Conservation (phyloP, 2,797 vertebrate species). For the Glossophaga mutica region DNA sequence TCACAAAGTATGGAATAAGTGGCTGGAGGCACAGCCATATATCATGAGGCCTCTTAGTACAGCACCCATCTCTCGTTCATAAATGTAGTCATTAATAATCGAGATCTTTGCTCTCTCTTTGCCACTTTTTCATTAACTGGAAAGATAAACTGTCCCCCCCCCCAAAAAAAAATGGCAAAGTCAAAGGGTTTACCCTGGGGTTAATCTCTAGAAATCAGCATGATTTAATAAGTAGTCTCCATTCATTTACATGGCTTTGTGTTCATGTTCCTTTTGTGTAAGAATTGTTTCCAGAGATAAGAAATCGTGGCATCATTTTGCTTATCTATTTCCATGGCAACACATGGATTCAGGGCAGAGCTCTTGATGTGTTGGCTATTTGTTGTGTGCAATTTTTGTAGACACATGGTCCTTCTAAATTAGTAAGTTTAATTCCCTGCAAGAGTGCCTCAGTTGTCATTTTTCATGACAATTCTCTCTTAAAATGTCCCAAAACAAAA, state of each 20-base stretch:
- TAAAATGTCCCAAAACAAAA: background rate
- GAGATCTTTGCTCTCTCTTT: background rate
- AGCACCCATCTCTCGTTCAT: background rate
- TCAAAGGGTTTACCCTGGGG: background rate
- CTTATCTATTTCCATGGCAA: conserved; percentile 56
- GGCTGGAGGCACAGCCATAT: background rate
- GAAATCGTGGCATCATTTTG: background rate
- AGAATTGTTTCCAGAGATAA: conserved; percentile 6
- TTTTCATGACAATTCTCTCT: background rate
- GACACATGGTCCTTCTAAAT: background rate
- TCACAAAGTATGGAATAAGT: background rate
- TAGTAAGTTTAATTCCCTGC: background rate
- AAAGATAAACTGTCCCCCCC: background rate
- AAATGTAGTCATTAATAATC: background rate
- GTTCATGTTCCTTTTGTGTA: background rate
- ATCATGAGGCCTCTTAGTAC: background rate
- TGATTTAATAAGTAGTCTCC: background rate
- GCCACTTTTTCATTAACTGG: background rate
- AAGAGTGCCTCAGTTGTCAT: background rate
- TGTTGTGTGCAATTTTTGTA: background rate
- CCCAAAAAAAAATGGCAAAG: background rate
- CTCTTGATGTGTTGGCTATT: background rate
- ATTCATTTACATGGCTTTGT: background rate
- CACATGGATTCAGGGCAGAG: background rate
- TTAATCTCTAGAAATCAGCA: background rate